phyloP scores from a whole-genome alignment of 1,140 invertebrate species.

The Metaphire vulgaris region DNA sequence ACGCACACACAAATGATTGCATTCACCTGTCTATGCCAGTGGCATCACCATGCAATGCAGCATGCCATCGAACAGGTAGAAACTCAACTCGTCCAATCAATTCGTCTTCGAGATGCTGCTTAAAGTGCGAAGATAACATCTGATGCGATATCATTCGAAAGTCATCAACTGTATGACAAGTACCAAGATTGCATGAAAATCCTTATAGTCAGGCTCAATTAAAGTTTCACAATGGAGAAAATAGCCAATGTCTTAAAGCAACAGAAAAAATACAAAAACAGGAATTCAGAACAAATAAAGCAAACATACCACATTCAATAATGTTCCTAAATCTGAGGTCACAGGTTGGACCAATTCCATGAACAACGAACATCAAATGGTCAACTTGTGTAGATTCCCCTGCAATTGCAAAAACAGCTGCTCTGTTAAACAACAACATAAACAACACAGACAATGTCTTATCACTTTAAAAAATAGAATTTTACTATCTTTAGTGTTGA shows the following conservation, averaged over 20 bases:
- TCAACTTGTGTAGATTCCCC: conserved; percentile 60
- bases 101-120: conserved; percentile 63
- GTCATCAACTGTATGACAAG: conserved; percentile 77
- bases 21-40: conserved; percentile 78
- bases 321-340: conserved; percentile 82
- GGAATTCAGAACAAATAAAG: not conserved
- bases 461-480: no score
- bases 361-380: conserved; percentile 82
- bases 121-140: conserved; percentile 78
- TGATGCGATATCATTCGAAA: conserved; percentile 74
- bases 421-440: no score
- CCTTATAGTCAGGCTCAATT: not conserved
- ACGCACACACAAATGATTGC: no score
- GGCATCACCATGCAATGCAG: conserved; percentile 76
- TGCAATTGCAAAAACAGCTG: no score
- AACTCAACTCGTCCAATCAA: conserved; percentile 75
- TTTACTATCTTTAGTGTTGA: no score
- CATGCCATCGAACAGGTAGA: conserved; percentile 88
- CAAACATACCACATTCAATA: conserved; percentile 85
- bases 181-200: not conserved
- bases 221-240: not conserved
- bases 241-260: no score
- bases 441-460: no score
- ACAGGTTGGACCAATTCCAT: conserved; percentile 85
- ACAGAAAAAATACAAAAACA: not conserved